Percentiles rank a stretch among this genome's conserved stretches.
phyloP scores from a whole-genome alignment of 2,797 vertebrate species.

The Trichosurus vulpecula region DNA sequence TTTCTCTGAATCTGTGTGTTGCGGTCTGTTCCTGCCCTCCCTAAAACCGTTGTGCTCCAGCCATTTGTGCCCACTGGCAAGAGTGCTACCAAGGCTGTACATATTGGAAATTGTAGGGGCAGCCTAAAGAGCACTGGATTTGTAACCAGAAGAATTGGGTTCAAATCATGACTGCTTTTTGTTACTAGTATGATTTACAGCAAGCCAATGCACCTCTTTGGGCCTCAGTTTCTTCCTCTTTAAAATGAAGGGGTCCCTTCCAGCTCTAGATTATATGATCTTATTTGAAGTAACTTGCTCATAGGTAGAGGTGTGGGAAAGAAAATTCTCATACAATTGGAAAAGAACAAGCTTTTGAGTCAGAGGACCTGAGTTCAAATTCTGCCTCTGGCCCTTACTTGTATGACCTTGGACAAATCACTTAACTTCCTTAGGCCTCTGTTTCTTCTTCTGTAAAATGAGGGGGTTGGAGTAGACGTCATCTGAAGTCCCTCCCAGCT shows the following conservation, averaged over 20 bases:
- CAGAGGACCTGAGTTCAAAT: neutral
- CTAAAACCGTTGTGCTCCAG: neutral
- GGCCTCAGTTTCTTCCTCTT: neutral
- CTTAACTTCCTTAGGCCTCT: neutral
- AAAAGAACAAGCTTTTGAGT: neutral
- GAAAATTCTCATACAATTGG: neutral
- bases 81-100: neutral
- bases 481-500: neutral
- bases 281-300: neutral
- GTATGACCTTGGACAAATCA: neutral
- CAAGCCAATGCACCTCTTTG: neutral
- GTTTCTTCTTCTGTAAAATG: neutral
- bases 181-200: neutral
- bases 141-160: neutral
- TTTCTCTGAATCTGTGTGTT: neutral
- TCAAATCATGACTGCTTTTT: neutral
- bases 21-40: neutral
- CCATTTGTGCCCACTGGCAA: neutral
- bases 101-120: neutral
- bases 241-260: neutral
- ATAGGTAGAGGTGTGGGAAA: neutral
- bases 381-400: neutral
- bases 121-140: neutral
- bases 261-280: neutral
- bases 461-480: neutral